Evolutionary conservation across 1,140 invertebrate species (phyloP), one percentile per base, ranked within the genome.

Genomic region (Oryctes rhinoceros): DNA sequence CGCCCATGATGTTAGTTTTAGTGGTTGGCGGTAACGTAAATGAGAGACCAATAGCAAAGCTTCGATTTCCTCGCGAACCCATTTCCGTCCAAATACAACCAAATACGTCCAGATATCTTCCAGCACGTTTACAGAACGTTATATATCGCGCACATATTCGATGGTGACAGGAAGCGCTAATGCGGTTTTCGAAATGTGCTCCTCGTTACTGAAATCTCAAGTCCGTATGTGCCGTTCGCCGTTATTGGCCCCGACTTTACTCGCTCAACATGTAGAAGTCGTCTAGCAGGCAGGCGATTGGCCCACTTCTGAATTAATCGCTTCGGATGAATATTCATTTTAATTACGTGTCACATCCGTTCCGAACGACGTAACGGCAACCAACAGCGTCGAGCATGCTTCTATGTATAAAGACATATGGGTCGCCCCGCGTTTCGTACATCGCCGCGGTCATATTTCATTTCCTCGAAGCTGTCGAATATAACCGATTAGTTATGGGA

Each of bases 271-370:
- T 44, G 6, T 59, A 18, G 15, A n/a, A 59, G 18, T 15, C 18
- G 18, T 6, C 53, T 18, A 18, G 53, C 53, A 59, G 53, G 18
- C 53, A 59, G 15, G 5, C 24, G 53, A 59, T 59, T 59, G 53
- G 53, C 53, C 53, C 53, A 59, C 13, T 59, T 59, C 15, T 59
- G 53, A 59, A 59, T 59, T 18, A 59, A 59, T 59, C 53, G n/a
- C 15, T 59, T 59, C 15, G 53, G 53, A 59, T 59, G 53, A 59
- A 59, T 59, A 59, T 59, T 59, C 53, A 59, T 59, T 59, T 59
- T 59, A 59, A 59, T 59, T 59, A 59, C 53, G 53, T 59, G 53
- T 59, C 53, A 59, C 53, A 59, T 59, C 53, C 53, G 53, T n/a
- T 59, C 53, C 15, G 18, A n/a, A 18, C 13, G 53, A 18, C 13